phyloP scores from a whole-genome alignment of 2,888 invertebrate species.

The Dolichopus griseipennis region DNA sequence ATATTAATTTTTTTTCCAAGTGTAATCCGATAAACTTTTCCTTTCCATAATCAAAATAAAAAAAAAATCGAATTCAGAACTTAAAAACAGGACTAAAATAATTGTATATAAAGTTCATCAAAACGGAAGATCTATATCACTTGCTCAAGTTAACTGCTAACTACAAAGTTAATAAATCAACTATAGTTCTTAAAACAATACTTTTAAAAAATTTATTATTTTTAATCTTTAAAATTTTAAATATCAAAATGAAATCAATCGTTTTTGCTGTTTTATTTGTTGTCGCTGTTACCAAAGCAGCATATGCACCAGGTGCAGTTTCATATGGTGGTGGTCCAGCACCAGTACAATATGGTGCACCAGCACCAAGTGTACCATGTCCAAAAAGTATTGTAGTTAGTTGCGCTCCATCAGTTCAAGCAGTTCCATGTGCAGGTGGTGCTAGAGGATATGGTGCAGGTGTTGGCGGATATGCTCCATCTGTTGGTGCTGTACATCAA shows the following conservation, averaged over 20 bases:
- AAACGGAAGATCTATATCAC: no score
- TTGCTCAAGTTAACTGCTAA: no score
- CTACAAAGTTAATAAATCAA: no score
- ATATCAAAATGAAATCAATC: background rate
- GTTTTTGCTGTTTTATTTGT: background rate
- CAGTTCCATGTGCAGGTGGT: constrained; percentile 13
- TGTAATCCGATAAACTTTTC: no score
- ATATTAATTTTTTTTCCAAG: no score
- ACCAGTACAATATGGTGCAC: constrained; percentile 8
- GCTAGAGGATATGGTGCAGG: background rate
- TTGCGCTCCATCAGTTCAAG: constrained; percentile 14
- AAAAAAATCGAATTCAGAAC: no score
- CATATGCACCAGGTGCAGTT: background rate
- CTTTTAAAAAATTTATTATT: no score
- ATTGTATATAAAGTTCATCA: no score
- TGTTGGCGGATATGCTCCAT: background rate
- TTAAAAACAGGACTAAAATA: no score
- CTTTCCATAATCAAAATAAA: no score
- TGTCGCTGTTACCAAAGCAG: background rate
- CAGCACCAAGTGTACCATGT: constrained; percentile 11
- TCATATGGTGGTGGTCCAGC: constrained; percentile 5
- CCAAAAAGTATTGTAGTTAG: constrained; percentile 11
- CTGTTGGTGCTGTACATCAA: background rate
- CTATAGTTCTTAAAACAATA: no score
- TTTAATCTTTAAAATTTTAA: background rate